Percentiles rank a stretch among this genome's conserved stretches.
Evolutionary conservation across 2,888 invertebrate species (phyloP).

Genomic region (Leuctra nigra): DNA sequence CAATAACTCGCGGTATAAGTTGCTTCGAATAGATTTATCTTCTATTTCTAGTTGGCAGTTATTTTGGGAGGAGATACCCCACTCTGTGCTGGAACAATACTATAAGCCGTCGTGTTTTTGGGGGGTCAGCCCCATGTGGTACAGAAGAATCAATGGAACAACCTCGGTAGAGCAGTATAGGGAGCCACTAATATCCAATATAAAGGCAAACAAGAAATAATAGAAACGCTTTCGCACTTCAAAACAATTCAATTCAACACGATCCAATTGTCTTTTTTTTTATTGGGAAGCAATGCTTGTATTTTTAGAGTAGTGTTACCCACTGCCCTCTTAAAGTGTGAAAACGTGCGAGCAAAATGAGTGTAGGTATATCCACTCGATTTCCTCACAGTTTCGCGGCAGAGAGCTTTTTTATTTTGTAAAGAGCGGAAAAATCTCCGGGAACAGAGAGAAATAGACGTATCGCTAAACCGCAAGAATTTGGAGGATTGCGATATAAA

Average conservation of each 20-base stretch:
- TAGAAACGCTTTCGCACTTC: background rate
- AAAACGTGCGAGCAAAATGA: too few species aligned
- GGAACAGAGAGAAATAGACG: too few species aligned
- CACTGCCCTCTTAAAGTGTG: too few species aligned
- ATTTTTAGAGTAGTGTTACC: background rate
- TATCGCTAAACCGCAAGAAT: too few species aligned
- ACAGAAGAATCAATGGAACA: too few species aligned
- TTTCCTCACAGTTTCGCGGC: too few species aligned
- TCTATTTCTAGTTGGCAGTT: background rate
- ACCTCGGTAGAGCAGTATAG: too few species aligned
- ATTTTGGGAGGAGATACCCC: slow-evolving; percentile 1
- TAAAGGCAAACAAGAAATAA: slow-evolving; percentile 13
- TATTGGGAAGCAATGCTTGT: too few species aligned
- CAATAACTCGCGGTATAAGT: slow-evolving; percentile 15
- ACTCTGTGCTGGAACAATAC: background rate
- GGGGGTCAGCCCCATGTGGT: background rate
- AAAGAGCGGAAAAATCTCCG: too few species aligned
- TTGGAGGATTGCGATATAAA: too few species aligned
- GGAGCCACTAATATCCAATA: slow-evolving; percentile 17
- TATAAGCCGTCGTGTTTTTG: background rate
- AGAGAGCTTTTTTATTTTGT: too few species aligned
- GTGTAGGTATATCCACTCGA: too few species aligned
- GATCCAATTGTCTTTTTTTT: background rate
- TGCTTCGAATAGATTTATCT: slow-evolving; percentile 12
- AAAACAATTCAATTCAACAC: slow-evolving; percentile 3